Conservation (phyloP, 1,140 invertebrate species). For the Cydia strobilella region DNA sequence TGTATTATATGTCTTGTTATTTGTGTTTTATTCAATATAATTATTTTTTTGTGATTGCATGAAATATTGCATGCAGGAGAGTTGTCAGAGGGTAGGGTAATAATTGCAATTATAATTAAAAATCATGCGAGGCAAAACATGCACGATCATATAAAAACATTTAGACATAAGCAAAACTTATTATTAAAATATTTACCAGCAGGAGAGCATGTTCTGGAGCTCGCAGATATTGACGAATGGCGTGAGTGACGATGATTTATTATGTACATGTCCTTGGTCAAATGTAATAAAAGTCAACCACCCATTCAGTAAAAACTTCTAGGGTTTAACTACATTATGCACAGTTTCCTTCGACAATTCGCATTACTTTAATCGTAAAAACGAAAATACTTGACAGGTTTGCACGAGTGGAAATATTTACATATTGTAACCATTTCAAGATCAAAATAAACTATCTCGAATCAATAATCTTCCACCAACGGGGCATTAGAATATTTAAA, state of each 20-base stretch:
- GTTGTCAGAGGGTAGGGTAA: not conserved
- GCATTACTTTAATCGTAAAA: slow-evolving; percentile 49
- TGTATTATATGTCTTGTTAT: no score
- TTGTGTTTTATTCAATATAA: no score
- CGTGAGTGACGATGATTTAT: slow-evolving; percentile 68
- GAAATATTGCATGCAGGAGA: no score
- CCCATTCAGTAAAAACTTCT: slow-evolving; percentile 61
- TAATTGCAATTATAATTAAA: not conserved
- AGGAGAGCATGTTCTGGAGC: slow-evolving; percentile 69
- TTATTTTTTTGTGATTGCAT: no score
- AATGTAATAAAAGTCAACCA: slow-evolving; percentile 61
- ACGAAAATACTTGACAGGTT: slow-evolving; percentile 38
- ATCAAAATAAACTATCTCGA: not conserved
- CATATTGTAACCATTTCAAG: not conserved
- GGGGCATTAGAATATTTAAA: slow-evolving; percentile 2
- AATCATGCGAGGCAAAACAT: not conserved
- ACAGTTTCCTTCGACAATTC: slow-evolving; percentile 40
- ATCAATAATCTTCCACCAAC: not conserved
- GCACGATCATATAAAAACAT: not conserved
- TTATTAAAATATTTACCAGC: slow-evolving; percentile 61
- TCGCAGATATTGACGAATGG: slow-evolving; percentile 69
- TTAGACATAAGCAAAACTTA: slow-evolving; percentile 4
- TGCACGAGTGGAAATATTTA: slow-evolving; percentile 19
- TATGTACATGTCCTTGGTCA: slow-evolving; percentile 77
- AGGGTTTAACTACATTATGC: slow-evolving; percentile 44